Evolutionary conservation across 2,113 vertebrate genomes (phyloP).

Genomic region (Phainopepla nitens): DNA sequence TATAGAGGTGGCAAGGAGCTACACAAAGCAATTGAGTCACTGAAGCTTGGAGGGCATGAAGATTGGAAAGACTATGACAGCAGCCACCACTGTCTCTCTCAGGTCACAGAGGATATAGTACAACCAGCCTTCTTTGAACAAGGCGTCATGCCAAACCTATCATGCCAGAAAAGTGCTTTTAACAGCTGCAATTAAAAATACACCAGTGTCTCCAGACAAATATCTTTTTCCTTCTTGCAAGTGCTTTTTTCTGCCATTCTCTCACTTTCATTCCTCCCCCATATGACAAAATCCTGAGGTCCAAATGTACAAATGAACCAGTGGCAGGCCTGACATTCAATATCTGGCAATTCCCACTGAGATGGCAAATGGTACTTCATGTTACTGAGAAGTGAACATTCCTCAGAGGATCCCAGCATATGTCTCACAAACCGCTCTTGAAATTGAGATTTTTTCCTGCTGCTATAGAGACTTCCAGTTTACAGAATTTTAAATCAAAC

Average conservation of each 20-base stretch:
- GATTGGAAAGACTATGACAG: not conserved
- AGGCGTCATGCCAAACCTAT: not conserved
- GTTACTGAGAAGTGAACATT: slow-evolving; percentile 36
- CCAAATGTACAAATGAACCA: slow-evolving; percentile 26
- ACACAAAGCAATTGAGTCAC: not conserved
- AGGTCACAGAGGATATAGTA: not conserved
- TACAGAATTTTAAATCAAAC: not conserved
- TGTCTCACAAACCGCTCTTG: not conserved
- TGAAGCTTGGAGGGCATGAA: not conserved
- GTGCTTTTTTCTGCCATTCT: not conserved
- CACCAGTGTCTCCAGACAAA: not conserved
- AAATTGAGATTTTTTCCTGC: not conserved
- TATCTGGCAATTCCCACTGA: slow-evolving; percentile 25
- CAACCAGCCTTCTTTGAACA: not conserved
- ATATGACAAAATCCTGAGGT: not conserved
- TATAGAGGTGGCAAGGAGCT: not conserved
- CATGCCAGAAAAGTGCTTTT: not conserved
- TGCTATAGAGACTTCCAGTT: not conserved
- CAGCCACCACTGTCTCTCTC: not conserved
- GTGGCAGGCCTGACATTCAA: slow-evolving; percentile 21
- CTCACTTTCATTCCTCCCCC: not conserved
- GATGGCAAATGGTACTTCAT: slow-evolving; percentile 16
- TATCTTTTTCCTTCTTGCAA: not conserved
- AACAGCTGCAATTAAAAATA: slow-evolving; percentile 30
- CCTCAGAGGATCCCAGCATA: slow-evolving; percentile 11